phyloP scores from a whole-genome alignment of 2,797 vertebrate genomes.

The Mus spretus region DNA sequence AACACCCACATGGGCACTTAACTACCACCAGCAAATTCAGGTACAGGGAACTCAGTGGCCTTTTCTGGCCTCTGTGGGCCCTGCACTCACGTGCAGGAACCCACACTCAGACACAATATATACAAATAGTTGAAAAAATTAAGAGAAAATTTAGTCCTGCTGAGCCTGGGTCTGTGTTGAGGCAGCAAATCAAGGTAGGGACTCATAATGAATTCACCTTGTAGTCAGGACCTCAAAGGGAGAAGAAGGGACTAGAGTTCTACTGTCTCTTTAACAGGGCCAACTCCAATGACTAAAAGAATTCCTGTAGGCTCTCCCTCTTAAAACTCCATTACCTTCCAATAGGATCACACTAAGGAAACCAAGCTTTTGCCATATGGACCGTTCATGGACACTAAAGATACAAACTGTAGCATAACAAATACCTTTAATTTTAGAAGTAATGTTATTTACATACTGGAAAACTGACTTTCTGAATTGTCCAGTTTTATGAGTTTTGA shows the following conservation, averaged over 20 bases:
- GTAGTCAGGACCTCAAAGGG: neutral
- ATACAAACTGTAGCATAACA: neutral
- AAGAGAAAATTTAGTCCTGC: neutral
- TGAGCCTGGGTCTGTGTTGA: neutral
- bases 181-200: neutral
- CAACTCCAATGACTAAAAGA: neutral
- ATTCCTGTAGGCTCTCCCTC: neutral
- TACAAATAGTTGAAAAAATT: neutral
- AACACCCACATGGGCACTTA: neutral
- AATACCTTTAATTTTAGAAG: neutral
- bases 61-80: neutral
- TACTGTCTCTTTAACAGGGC: neutral
- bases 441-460: constrained; percentile 15
- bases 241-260: neutral
- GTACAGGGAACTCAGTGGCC: neutral
- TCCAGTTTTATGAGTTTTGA: neutral
- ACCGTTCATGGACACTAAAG: neutral
- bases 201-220: neutral
- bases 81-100: neutral
- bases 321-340: neutral
- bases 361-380: neutral
- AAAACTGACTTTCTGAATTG: neutral
- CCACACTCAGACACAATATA: neutral
- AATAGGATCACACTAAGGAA: no score
- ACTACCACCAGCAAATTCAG: neutral